Conservation (phyloP, 2,113 vertebrate genomes). For the Himantopus leucocephalus region DNA sequence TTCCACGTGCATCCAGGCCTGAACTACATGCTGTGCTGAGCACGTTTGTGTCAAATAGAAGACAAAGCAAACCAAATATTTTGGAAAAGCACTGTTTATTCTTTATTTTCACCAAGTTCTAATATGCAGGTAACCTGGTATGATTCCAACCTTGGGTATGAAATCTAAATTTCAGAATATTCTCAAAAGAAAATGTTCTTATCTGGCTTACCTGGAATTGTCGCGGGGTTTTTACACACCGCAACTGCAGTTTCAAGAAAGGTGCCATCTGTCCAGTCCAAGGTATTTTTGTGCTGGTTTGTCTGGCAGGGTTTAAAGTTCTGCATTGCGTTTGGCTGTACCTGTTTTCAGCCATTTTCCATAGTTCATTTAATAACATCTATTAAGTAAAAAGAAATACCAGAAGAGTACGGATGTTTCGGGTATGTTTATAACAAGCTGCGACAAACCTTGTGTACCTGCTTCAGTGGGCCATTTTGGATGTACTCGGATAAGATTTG, state of each 20-base stretch:
- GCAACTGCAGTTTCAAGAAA: not conserved
- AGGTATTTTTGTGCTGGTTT: not conserved
- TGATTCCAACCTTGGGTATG: not conserved
- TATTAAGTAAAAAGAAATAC: not conserved
- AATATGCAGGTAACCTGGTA: not conserved
- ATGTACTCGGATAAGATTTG: not conserved
- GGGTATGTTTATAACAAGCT: not conserved
- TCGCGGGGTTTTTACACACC: not conserved
- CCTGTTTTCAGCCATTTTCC: not conserved
- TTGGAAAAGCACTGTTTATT: not conserved
- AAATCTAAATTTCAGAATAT: not conserved
- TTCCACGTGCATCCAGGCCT: not conserved
- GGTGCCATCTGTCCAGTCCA: not conserved
- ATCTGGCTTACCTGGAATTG: rapidly evolving
- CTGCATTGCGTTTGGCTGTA: not conserved
- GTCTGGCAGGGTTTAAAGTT: not conserved
- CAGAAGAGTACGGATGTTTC: not conserved
- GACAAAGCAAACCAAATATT: not conserved
- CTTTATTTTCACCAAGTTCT: not conserved
- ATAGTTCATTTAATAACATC: not conserved
- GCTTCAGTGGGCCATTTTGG: not conserved
- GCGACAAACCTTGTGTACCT: not conserved
- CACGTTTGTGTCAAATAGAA: not conserved
- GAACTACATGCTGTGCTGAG: not conserved
- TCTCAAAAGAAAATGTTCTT: not conserved